These are phyloP conservation scores for Apamea sordens DNA, from an alignment of 2,888 invertebrate genomes.

Conservation along the genomic window DNA sequence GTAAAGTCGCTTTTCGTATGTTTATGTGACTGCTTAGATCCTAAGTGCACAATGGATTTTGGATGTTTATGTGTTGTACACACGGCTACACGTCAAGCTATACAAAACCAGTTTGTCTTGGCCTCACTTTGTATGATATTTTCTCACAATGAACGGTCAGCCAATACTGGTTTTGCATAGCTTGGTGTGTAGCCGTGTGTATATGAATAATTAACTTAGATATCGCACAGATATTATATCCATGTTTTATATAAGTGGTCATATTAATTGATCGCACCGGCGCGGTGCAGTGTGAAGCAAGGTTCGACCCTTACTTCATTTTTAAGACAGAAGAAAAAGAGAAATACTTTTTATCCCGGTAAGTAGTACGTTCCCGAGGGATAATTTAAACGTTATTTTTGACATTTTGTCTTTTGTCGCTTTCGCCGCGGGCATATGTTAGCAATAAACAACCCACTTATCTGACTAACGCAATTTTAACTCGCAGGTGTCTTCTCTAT, in stretches of 20 bases:
- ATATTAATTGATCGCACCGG: background rate
- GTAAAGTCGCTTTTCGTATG: background rate
- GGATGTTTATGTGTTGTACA: background rate
- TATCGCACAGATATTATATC: background rate
- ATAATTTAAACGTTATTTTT: background rate
- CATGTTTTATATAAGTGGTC: background rate
- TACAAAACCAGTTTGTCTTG: no score
- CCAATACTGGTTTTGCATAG: no score
- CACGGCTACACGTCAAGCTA: no score
- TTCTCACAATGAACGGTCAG: no score
- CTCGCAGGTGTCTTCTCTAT: background rate
- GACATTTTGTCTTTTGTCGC: background rate
- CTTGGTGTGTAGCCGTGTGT: no score
- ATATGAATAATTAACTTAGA: background rate
- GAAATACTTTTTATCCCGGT: background rate
- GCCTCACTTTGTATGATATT: no score
- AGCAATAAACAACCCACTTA: background rate
- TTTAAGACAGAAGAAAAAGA: background rate
- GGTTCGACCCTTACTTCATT: background rate
- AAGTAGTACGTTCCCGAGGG: background rate
- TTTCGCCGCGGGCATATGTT: background rate
- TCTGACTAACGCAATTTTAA: background rate
- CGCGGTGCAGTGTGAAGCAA: background rate
- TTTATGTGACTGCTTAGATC: background rate
- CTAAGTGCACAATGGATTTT: background rate